These are phyloP conservation scores for Cyprinella venusta DNA, from an alignment of 2,797 vertebrate genomes.

Conservation along the genomic window DNA sequence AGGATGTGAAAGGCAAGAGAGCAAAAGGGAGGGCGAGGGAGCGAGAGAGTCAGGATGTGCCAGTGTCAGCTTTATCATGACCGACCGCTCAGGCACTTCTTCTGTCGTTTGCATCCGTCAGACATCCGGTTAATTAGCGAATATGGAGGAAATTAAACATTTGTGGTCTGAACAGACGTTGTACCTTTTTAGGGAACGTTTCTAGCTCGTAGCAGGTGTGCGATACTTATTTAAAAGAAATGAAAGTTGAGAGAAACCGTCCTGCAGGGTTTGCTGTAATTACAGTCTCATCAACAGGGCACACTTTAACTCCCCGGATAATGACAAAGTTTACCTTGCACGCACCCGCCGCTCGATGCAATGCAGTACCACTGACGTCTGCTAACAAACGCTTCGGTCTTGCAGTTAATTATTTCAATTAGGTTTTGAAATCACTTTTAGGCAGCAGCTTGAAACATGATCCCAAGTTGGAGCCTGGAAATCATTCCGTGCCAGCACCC, in stretches of 20 bases:
- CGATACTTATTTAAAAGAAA: constrained; percentile 59
- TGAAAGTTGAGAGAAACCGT: constrained; percentile 65
- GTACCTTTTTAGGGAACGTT: constrained; percentile 58
- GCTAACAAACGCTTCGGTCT: constrained; percentile 16
- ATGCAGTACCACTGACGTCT: constrained; percentile 1
- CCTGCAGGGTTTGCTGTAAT: constrained; percentile 66
- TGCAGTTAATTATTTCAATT: constrained; percentile 29
- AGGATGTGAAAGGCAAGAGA: constrained; percentile 32
- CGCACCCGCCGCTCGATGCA: background rate
- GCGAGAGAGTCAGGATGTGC: constrained; percentile 12
- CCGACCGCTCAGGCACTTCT: background rate
- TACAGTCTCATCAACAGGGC: constrained; percentile 60
- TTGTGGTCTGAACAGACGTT: constrained; percentile 51
- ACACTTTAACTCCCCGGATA: constrained; percentile 38
- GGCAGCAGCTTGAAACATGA: constrained; percentile 30
- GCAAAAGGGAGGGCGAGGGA: constrained; percentile 17
- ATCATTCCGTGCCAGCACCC: background rate
- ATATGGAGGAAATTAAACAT: constrained; percentile 54
- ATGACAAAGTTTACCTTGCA: constrained; percentile 29
- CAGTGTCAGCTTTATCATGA: constrained; percentile 33
- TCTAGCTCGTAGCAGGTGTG: constrained; percentile 59
- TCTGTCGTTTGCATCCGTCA: constrained; percentile 31
- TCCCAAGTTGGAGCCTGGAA: background rate
- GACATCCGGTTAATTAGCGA: constrained; percentile 51
- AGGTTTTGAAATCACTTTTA: constrained; percentile 25